Conservation (phyloP, 2,888 invertebrate genomes). For the Sthenelais limicola region DNA sequence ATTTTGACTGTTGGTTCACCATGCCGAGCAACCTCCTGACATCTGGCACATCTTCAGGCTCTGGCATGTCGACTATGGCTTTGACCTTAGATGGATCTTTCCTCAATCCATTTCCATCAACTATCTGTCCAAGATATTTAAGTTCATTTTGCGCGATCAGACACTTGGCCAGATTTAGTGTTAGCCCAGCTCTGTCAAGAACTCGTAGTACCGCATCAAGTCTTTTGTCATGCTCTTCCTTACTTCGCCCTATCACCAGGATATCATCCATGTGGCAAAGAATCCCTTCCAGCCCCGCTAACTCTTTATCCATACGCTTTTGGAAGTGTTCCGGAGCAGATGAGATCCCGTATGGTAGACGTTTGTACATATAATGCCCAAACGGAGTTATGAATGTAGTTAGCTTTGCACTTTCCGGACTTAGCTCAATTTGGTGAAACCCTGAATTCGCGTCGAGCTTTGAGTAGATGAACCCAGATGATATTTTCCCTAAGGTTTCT, state of each 20-base stretch:
- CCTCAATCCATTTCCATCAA: slow-evolving; percentile 42
- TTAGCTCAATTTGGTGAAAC: no score
- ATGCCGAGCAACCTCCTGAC: slow-evolving; percentile 47
- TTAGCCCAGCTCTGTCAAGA: slow-evolving; percentile 42
- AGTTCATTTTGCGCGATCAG: slow-evolving; percentile 45
- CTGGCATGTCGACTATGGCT: slow-evolving; percentile 37
- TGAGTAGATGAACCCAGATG: no score
- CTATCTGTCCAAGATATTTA: slow-evolving; percentile 49
- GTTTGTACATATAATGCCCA: no score
- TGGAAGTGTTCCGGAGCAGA: slow-evolving; percentile 46
- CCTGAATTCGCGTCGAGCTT: no score
- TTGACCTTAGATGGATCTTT: slow-evolving; percentile 45
- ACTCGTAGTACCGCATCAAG: slow-evolving; percentile 37
- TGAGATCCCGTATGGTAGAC: slow-evolving; percentile 42
- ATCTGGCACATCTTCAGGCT: slow-evolving; percentile 43
- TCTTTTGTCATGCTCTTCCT: slow-evolving; percentile 46
- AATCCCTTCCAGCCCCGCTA: slow-evolving; percentile 42
- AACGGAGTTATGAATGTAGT: no score
- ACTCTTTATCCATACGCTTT: slow-evolving; percentile 45
- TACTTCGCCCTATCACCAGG: slow-evolving; percentile 43
- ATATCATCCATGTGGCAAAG: slow-evolving; percentile 53
- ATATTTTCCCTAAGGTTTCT: no score
- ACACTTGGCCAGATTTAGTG: slow-evolving; percentile 51
- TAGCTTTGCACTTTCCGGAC: no score
- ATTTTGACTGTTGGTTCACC: slow-evolving; percentile 49